These are phyloP conservation scores for Collichthys lucidus DNA, from an alignment of 2,113 vertebrate genomes.

Conservation along the genomic window DNA sequence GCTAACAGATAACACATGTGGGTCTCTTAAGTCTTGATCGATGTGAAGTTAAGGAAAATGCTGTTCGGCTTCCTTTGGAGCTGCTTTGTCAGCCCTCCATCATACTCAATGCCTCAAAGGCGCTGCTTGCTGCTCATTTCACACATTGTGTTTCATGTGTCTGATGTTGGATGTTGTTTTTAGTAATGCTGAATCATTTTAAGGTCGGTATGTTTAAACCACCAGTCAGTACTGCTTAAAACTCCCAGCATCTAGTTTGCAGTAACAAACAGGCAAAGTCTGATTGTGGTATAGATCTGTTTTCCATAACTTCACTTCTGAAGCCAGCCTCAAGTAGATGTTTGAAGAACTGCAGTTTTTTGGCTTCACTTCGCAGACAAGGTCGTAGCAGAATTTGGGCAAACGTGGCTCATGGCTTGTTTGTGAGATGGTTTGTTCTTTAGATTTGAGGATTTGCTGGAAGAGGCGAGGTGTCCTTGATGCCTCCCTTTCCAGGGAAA, in stretches of 20 bases:
- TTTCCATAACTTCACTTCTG: not conserved
- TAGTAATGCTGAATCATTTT: not conserved
- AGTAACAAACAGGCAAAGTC: not conserved
- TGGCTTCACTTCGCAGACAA: too few relatives aligned
- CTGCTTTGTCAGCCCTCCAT: not conserved
- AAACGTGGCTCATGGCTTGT: too few relatives aligned
- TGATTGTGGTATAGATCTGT: not conserved
- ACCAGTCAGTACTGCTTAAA: not conserved
- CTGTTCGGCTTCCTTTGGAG: not conserved
- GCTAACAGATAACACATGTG: not conserved
- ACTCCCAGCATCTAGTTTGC: not conserved
- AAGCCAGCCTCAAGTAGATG: too few relatives aligned
- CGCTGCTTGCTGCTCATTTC: slow-evolving; percentile 13
- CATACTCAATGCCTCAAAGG: slow-evolving; percentile 3
- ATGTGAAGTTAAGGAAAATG: slow-evolving; percentile 36
- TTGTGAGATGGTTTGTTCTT: not conserved
- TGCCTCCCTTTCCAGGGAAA: not conserved
- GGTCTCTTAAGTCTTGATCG: slow-evolving; percentile 18
- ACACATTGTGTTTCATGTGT: not conserved
- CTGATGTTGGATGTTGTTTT: not conserved
- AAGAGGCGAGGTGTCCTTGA: not conserved
- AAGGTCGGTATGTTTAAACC: not conserved
- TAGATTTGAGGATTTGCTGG: not conserved
- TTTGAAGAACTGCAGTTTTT: too few relatives aligned
- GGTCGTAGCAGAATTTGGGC: too few relatives aligned